These are phyloP conservation scores for Seriola aureovittata DNA, from an alignment of 2,113 vertebrate genomes.

Conservation along the genomic window DNA sequence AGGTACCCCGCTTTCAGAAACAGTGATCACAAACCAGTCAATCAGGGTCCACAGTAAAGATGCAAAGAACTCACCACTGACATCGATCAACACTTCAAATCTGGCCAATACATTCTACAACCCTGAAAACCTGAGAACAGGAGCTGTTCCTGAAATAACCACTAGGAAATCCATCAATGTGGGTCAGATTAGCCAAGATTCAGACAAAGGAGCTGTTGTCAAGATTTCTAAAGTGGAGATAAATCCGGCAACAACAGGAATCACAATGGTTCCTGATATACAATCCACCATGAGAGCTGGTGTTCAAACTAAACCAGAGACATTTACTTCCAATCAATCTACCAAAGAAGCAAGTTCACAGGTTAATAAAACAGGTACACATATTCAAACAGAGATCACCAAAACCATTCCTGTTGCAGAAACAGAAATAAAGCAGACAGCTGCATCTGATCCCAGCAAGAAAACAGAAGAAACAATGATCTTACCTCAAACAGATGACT, in stretches of 20 bases:
- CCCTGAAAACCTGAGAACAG: not conserved
- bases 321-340: not conserved
- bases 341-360: not conserved
- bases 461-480: not conserved
- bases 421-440: not conserved
- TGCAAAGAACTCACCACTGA: not conserved
- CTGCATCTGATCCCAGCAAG: not conserved
- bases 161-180: not conserved
- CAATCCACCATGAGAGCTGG: not conserved
- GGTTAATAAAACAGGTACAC: not conserved
- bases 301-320: not conserved
- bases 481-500: not conserved
- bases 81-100: not conserved
- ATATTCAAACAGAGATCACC: not conserved
- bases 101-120: not conserved
- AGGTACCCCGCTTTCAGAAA: not conserved
- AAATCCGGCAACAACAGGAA: not conserved
- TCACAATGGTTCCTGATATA: not conserved
- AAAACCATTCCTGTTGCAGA: conserved; percentile 7
- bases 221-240: not conserved
- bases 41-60: not conserved
- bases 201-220: not conserved
- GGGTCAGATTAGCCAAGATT: not conserved
- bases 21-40: not conserved
- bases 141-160: not conserved